Base-by-base conservation (phyloP, 2,797 vertebrate genomes). In the Microhierax caerulescens region DNA sequence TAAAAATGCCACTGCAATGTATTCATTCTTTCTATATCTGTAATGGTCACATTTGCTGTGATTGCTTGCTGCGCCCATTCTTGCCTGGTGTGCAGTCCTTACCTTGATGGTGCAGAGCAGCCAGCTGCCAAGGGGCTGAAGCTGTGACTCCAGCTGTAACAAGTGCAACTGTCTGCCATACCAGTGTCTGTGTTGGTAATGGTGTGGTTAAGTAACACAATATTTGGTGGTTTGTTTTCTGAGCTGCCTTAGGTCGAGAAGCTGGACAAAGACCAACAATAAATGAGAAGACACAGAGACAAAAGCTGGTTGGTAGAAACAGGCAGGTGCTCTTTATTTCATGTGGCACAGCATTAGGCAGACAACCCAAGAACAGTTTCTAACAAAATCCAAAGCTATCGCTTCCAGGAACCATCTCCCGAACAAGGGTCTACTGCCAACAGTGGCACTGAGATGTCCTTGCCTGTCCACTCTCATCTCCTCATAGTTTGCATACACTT, bases 321-420 rank as follows among this genome's bases (percentile, higher is more conserved):
- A 98, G 97, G 96, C 96, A 97, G 89, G 95, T 96, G 92, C 91
- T 95, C 94, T 97, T 98, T 98, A 98, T 98, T 98, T 97, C 65
- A 94, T 57, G 96, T 97, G 96, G 97, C 97, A 97, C 97, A 97
- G 96, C 94, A 95, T 97, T 94, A 96, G 92, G 96, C 94, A 97
- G 95, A 96, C 95, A 97, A 97, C 95, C 90, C 95, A 89, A 96
- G 90, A 94, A 97, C 79, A 96, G 92, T 95, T 93, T 94, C 86
- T 94, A 95, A 97, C 95, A 97, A 93, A 95, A 96, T 82, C 45
- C 90, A 97, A 92, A 92, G 67, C 84, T 95, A 93, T 76, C 73
- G 10, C 91, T 93, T 84, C 64, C 92, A 96, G 82, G 93, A 96
- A 88, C 76, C 68, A 61, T 74, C 37, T 50, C 94, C 53, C 47